A percentile compares a stretch with the other conserved stretches of the same genome.
Evolutionary conservation across 2,113 vertebrate genomes (phyloP).

Genomic region (Ciconia stormi): DNA sequence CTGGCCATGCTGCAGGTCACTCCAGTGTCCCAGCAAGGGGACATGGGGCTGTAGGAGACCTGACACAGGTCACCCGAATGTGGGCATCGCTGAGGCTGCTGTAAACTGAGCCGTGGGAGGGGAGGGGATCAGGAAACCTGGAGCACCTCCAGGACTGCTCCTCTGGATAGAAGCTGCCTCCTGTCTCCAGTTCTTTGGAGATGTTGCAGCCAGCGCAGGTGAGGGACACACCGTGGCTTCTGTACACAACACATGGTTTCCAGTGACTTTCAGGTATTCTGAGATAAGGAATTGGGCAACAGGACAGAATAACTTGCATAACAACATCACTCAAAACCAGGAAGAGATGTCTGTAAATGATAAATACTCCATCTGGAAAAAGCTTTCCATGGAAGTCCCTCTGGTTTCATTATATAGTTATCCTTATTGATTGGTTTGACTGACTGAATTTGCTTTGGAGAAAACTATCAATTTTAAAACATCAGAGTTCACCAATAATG

Average conservation of each 20-base stretch:
- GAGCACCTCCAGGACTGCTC: not conserved
- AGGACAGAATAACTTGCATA: not conserved
- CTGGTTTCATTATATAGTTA: not conserved
- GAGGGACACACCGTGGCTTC: not conserved
- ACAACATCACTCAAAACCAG: not conserved
- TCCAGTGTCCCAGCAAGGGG: not conserved
- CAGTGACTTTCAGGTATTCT: not conserved
- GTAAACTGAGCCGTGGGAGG: not conserved
- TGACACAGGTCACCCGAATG: fast-evolving
- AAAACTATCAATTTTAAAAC: not conserved
- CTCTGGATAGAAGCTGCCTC: not conserved
- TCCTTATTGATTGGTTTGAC: constrained; percentile 9
- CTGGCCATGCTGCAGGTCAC: not conserved
- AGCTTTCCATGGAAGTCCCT: not conserved
- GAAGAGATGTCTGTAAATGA: not conserved
- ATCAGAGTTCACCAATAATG: not conserved
- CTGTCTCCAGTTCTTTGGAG: not conserved
- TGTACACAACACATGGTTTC: not conserved
- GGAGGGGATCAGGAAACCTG: not conserved
- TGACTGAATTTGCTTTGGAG: constrained; percentile 31
- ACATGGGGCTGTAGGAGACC: not conserved
- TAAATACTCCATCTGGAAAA: not conserved
- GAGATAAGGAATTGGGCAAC: not conserved
- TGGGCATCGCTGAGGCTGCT: not conserved
- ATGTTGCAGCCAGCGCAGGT: fast-evolving